phyloP scores from a whole-genome alignment of 2,797 vertebrate species.

The Fringilla coelebs region DNA sequence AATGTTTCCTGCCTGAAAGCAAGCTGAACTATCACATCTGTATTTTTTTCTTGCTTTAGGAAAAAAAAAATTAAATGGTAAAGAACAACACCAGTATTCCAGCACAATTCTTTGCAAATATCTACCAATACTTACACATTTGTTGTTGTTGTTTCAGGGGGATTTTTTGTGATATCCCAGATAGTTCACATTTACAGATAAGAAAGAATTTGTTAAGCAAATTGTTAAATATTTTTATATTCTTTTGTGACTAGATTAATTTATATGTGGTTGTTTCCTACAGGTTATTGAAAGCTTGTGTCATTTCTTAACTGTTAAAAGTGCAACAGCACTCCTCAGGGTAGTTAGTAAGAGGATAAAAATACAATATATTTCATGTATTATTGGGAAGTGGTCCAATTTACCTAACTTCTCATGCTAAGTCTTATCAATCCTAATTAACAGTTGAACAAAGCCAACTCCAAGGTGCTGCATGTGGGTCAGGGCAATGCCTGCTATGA shows the following conservation, averaged over 20 bases:
- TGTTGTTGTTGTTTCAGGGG: background rate
- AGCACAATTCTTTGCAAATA: background rate
- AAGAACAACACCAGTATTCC: background rate
- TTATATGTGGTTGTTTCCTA: background rate
- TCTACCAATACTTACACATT: background rate
- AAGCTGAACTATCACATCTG: background rate
- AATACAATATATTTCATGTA: background rate
- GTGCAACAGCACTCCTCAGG: background rate
- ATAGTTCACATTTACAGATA: background rate
- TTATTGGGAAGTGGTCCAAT: background rate
- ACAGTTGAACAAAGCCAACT: background rate
- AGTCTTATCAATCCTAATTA: background rate
- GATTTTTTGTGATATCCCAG: background rate
- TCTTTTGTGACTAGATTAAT: background rate
- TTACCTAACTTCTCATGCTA: background rate
- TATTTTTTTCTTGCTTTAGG: background rate
- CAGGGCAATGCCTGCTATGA: accelerated
- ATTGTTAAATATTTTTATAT: background rate
- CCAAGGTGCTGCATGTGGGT: accelerated
- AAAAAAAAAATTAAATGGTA: background rate
- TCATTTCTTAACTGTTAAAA: background rate
- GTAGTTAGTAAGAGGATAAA: background rate
- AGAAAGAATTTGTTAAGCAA: background rate
- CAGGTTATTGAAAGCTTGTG: background rate
- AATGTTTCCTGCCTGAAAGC: background rate